Base-by-base conservation (phyloP, 2,797 vertebrate genomes). In the Heteromormyrus szaboi region DNA sequence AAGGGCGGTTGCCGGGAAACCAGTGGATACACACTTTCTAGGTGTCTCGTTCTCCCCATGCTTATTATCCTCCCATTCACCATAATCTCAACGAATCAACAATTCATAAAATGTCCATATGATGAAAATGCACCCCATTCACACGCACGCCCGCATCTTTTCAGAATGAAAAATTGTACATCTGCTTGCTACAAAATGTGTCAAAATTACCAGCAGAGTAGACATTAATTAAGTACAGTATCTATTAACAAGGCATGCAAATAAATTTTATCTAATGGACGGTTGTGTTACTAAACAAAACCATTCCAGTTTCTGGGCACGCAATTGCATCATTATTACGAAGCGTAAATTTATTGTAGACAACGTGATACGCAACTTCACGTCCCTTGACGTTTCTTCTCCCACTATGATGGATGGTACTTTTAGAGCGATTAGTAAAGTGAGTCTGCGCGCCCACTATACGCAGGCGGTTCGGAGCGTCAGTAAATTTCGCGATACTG, bases 401-500 rank as follows among this genome's bases (percentile, higher is more conserved):
- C 19, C 9, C 29, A 54, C 25, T 29, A n/a, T 4, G n/a, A 50
- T 84, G 25, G n/a, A 25, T 37, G 46, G 9, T 51, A 37, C 65
- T 89, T 68, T 89, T 88, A 62, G 41, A 65, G n/a, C 33, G 11
- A 50, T 65, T 85, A 72, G 25, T 85, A 84, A 88, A 59, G 8
- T 44, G 25, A 5, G 83, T 48, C 22, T 22, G 83, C 14, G 4
- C 51, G 51, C 84, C 84, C 50, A 86, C 84, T 53, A 56, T 54
- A 72, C 29, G 84, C 48, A 29, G 50, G 85, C 53, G 29, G 9
- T 14, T 84, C 11, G 54, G 2, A 84, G 54, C 88, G 79, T 88
- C 88, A 84, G 88, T 46, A 41, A 56, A 85, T 84, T 56, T 50
- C 50, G 53, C 48, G 25, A 46, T 44, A 50, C 81, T 59, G 79